Base-by-base conservation (phyloP, 2,113 vertebrate genomes). In the Lonchura striata region DNA sequence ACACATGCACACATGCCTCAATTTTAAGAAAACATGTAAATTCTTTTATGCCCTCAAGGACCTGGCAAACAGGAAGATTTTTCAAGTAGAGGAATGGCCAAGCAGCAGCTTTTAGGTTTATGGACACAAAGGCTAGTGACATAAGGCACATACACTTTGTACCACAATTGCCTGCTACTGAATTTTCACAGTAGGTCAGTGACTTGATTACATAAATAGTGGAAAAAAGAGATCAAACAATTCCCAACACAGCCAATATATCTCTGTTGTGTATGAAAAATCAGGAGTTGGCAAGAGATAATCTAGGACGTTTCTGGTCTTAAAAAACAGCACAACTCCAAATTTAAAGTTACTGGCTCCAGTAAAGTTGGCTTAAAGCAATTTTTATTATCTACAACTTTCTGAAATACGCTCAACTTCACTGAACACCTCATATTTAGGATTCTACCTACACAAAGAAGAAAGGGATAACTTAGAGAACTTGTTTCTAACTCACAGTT, bases 171-270 rank as follows among this genome's bases (percentile, higher is more conserved):
- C 63, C 56, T 79, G 63, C 74, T 86, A 84, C 93, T 80, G 82
- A 82, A 92, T 94, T 72, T 94, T 78, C 70, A 95, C 41, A 74
- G 54, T 28, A 41, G 90, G 93, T 95, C 93, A 95, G 35, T 95
- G 95, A 90, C 90, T 84, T 15, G 6, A 50, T 77, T 79, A 52
- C 20, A 64, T 78, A 94, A 97, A 94, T 72, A 86, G 49, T 82
- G 30, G 50, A 92, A 94, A 68, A 23, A 91, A 86, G 41, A 89
- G 61, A 90, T 61, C 68, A 88, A 92, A 83, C 64, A 52, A 56
- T 39, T 27, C 24, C 37, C 15, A 76, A 59, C 24, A 33, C 11
- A 84, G 56, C 6, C 21, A 61, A 74, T 65, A 49, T 88, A 76
- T 15, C 41, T 42, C 41, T 49, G 15, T 12, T 60, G 52, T 25